phyloP scores from a whole-genome alignment of 2,888 invertebrate species.

The Acanthosepion pharaonis region DNA sequence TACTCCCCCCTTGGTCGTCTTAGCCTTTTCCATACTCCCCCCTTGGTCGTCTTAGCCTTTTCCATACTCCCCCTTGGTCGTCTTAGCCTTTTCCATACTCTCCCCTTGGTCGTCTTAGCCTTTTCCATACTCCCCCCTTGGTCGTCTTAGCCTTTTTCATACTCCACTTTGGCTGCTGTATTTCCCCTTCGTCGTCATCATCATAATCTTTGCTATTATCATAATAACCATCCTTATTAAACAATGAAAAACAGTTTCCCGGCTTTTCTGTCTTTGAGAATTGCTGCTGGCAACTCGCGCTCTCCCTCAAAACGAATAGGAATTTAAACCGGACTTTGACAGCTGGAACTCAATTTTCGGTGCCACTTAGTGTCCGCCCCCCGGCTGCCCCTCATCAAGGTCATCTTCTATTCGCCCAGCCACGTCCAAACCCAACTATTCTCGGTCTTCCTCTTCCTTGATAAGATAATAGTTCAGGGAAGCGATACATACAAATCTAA shows the following conservation, averaged over 20 bases:
- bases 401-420: background rate
- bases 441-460: background rate
- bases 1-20: too few species aligned
- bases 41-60: too few species aligned
- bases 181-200: background rate
- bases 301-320: background rate
- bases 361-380: slow-evolving; percentile 33
- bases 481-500: background rate
- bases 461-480: background rate
- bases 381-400: slow-evolving; percentile 33
- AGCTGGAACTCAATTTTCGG: slow-evolving; percentile 1
- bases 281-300: background rate
- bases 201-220: background rate
- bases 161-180: too few species aligned
- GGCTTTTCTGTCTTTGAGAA: background rate
- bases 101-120: too few species aligned
- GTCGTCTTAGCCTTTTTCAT: background rate
- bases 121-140: too few species aligned
- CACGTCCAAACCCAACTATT: background rate
- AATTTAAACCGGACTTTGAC: slow-evolving; percentile 21
- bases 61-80: too few species aligned
- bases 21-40: too few species aligned
- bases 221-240: background rate
- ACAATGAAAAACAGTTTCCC: background rate
- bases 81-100: too few species aligned